Conservation (phyloP, 2,113 vertebrate species). For the Triplophysa tibetana region DNA sequence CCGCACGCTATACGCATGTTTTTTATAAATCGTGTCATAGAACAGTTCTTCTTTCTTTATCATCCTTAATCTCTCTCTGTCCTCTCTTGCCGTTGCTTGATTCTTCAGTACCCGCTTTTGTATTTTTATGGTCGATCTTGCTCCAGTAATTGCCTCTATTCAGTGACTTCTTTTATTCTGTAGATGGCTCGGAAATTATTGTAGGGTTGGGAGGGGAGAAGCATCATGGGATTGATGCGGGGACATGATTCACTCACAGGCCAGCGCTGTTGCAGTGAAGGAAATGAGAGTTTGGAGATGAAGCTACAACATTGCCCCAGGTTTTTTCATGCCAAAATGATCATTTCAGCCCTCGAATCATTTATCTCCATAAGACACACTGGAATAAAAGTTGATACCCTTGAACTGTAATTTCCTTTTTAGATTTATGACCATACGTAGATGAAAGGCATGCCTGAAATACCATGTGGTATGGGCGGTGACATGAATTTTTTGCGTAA, state of each 20-base stretch:
- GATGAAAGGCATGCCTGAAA: conserved; percentile 2
- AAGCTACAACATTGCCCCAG: conserved; percentile 38
- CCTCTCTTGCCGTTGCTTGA: conserved; percentile 32
- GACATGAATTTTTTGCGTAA: neutral
- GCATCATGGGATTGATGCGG: conserved; percentile 42
- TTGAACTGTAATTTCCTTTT: conserved; percentile 31
- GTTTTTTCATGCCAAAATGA: conserved; percentile 31
- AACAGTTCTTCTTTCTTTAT: conserved; percentile 28
- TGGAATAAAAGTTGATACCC: conserved; percentile 31
- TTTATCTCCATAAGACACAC: conserved; percentile 26
- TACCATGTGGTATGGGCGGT: neutral
- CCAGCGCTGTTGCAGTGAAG: conserved; percentile 38
- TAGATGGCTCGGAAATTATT: conserved; percentile 45
- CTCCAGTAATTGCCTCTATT: conserved; percentile 48
- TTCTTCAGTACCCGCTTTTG: conserved; percentile 22
- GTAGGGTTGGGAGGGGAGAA: conserved; percentile 32
- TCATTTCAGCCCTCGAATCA: conserved; percentile 14
- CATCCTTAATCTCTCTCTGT: conserved; percentile 2
- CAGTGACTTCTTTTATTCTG: conserved; percentile 44
- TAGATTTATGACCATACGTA: conserved; percentile 28
- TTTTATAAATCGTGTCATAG: conserved; percentile 10
- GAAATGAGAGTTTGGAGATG: conserved; percentile 39
- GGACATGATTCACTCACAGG: conserved; percentile 53
- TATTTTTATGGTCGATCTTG: conserved; percentile 44
- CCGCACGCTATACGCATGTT: neutral